phyloP scores from a whole-genome alignment of 2,797 vertebrate genomes.

The Sebastes alutus region DNA sequence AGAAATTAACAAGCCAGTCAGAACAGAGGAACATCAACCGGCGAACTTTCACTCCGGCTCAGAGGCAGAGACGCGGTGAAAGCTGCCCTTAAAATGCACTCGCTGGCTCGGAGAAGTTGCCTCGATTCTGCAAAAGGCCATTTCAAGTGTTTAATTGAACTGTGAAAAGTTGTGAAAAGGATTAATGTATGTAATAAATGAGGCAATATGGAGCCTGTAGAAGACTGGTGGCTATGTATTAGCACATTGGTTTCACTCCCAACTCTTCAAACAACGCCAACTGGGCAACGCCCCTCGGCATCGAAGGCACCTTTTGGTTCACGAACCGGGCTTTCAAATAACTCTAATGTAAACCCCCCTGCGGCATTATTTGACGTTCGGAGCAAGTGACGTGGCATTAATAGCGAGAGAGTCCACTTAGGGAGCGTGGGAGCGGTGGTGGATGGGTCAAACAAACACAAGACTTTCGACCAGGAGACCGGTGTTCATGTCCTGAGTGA shows the following conservation, averaged over 20 bases:
- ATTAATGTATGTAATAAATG: not conserved
- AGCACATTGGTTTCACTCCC: not conserved
- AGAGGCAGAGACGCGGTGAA: constrained; percentile 15
- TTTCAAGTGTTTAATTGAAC: constrained; percentile 6
- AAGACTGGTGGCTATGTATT: not conserved
- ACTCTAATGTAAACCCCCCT: too few relatives aligned
- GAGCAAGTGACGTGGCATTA: too few relatives aligned
- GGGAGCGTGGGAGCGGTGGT: too few relatives aligned
- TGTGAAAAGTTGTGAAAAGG: constrained; percentile 5
- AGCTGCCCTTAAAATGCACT: constrained; percentile 2
- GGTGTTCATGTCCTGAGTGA: too few relatives aligned
- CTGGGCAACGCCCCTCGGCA: too few relatives aligned
- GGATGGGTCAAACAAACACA: too few relatives aligned
- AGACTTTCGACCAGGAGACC: too few relatives aligned
- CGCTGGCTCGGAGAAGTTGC: not conserved
- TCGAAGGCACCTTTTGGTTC: too few relatives aligned
- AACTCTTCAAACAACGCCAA: not conserved
- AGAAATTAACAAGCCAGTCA: constrained; percentile 68
- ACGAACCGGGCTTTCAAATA: too few relatives aligned
- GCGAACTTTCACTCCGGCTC: constrained; percentile 10
- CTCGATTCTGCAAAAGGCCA: not conserved
- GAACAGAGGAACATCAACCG: constrained; percentile 47
- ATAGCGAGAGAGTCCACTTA: too few relatives aligned
- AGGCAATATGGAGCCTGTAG: not conserved
- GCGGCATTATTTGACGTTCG: too few relatives aligned